phyloP scores from a whole-genome alignment of 2,113 vertebrate genomes.

The Anthoscopus minutus region DNA sequence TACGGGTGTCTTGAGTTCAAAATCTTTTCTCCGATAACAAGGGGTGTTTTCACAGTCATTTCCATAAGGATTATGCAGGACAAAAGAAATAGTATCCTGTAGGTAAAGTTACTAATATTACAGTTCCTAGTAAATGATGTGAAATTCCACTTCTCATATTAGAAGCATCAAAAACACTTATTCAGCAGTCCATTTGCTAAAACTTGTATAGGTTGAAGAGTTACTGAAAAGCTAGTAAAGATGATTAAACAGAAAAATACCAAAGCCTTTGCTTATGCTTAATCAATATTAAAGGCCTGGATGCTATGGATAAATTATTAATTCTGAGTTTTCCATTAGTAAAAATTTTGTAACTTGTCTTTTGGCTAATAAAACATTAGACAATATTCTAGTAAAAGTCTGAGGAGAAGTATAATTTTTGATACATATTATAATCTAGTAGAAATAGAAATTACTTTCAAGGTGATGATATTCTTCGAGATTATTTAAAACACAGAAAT shows the following conservation, averaged over 20 bases:
- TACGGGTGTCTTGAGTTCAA: neutral
- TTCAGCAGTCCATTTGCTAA: neutral
- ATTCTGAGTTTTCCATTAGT: neutral
- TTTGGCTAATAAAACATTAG: neutral
- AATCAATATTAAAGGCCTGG: neutral
- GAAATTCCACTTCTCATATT: neutral
- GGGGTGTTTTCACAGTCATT: neutral
- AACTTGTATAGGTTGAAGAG: neutral
- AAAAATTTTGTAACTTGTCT: neutral
- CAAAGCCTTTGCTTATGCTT: neutral
- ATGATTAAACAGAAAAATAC: neutral
- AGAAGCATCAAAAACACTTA: neutral
- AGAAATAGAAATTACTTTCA: neutral
- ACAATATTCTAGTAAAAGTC: neutral
- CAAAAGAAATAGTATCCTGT: neutral
- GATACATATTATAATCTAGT: neutral
- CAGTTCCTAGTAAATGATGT: neutral
- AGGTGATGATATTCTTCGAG: neutral
- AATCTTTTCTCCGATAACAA: neutral
- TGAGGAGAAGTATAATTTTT: neutral
- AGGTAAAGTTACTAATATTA: neutral
- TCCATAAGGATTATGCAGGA: neutral
- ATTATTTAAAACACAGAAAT: neutral
- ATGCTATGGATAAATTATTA: neutral
- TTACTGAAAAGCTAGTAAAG: neutral